These are phyloP conservation scores for Piscicola geometra DNA, from an alignment of 2,888 invertebrate genomes.

Conservation along the genomic window DNA sequence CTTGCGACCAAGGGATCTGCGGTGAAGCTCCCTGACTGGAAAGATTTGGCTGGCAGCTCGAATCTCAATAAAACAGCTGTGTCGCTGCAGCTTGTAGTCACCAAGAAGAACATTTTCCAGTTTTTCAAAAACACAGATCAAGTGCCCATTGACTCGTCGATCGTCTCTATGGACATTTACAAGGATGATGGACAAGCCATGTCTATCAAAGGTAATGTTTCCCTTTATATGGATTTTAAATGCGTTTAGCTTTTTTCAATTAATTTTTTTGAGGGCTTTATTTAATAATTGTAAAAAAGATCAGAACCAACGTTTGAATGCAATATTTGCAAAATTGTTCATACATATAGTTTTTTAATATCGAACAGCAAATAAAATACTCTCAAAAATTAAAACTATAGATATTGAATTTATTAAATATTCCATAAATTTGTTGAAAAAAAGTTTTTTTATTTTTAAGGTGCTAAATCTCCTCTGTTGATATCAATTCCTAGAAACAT, in stretches of 20 bases:
- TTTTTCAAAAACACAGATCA: neutral
- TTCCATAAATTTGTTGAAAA: too few relatives aligned
- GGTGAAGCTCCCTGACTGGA: neutral
- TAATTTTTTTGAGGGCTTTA: too few relatives aligned
- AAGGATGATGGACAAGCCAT: neutral
- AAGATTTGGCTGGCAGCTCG: neutral
- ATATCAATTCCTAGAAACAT: neutral
- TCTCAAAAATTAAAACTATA: neutral
- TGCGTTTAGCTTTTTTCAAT: too few relatives aligned
- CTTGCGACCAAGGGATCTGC: neutral
- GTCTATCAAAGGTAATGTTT: neutral
- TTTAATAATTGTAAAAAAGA: too few relatives aligned
- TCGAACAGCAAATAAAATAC: neutral
- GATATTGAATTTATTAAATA: too few relatives aligned
- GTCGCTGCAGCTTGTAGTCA: neutral
- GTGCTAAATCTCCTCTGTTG: neutral
- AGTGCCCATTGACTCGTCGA: neutral
- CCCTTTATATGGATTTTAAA: too few relatives aligned
- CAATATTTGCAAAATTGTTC: too few relatives aligned
- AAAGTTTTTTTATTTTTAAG: too few relatives aligned
- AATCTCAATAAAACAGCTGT: neutral
- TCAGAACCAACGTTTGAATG: too few relatives aligned
- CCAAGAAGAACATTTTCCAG: neutral
- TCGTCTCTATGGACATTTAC: neutral
- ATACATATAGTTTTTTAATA: too few relatives aligned